Percentiles rank a stretch among this genome's conserved stretches.
These are phyloP conservation scores for Sebastes steindachneri DNA, from an alignment of 2,797 vertebrate genomes.

Conservation along the genomic window DNA sequence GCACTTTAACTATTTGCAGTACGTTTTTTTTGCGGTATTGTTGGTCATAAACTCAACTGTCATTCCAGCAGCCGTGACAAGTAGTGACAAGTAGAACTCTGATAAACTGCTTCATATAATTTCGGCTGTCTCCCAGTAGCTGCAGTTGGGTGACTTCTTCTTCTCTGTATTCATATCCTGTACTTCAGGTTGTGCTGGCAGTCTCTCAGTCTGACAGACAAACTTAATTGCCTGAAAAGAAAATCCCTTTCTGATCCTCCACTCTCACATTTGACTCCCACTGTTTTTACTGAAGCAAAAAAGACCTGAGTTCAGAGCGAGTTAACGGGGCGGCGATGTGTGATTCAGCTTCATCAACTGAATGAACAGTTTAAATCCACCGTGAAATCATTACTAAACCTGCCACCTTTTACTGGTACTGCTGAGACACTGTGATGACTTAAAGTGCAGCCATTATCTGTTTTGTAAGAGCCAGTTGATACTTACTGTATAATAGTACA, in stretches of 20 bases:
- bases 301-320: background rate
- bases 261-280: background rate
- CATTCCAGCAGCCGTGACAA: background rate
- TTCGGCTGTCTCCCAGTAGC: background rate
- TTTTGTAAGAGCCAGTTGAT: conserved; percentile 25
- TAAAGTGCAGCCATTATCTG: conserved; percentile 1
- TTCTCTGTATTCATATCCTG: background rate
- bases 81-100: background rate
- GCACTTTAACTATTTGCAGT: no score
- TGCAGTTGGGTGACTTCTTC: conserved; percentile 1
- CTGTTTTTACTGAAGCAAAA: conserved; percentile 7
- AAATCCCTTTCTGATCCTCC: conserved; percentile 14
- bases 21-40: background rate
- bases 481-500: conserved; percentile 24
- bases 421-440: conserved; percentile 6
- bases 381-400: conserved; percentile 1
- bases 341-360: background rate
- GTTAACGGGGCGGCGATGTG: background rate
- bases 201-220: conserved; percentile 1
- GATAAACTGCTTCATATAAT: conserved; percentile 1
- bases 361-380: conserved; percentile 5
- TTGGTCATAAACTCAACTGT: background rate
- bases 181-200: conserved; percentile 2
- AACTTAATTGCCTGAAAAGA: conserved; percentile 28
- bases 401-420: background rate